A percentile compares a stretch with the other conserved stretches of the same genome.
Conservation (phyloP, 2,113 vertebrate species). For the Melanotaenia duboulayi region DNA sequence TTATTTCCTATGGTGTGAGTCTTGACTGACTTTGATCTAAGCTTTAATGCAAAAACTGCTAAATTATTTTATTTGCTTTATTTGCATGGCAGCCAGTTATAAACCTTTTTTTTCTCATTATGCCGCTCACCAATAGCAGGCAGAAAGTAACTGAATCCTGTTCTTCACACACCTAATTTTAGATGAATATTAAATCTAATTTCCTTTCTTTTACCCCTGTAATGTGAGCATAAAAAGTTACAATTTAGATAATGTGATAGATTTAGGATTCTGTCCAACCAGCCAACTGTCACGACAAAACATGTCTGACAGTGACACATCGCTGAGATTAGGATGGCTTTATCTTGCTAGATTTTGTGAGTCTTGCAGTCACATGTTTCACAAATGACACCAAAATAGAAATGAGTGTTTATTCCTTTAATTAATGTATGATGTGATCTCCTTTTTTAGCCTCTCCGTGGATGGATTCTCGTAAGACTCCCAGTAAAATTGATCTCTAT, state of each 20-base stretch:
- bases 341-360: constrained; percentile 21
- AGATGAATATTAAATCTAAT: constrained; percentile 24
- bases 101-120: constrained; percentile 33
- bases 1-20: too few species aligned
- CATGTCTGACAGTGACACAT: constrained; percentile 8
- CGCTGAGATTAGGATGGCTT: constrained; percentile 9
- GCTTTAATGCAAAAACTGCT: constrained; percentile 41
- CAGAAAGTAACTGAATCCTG: constrained; percentile 8
- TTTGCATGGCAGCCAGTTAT: constrained; percentile 22
- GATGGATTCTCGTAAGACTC: constrained; percentile 94
- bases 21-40: constrained; percentile 53
- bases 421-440: constrained; percentile 28
- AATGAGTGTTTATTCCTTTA: constrained; percentile 14
- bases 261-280: background rate
- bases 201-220: constrained; percentile 2
- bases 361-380: constrained; percentile 12
- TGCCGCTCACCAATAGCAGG: constrained; percentile 23
- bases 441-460: constrained; percentile 90
- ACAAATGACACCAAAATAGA: constrained; percentile 23
- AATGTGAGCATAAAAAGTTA: background rate
- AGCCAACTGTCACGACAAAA: constrained; percentile 7
- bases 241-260: background rate
- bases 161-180: background rate
- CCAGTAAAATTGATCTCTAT: constrained; percentile 96
- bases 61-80: constrained; percentile 27